Evolutionary conservation across 2,113 vertebrate species (phyloP).

Genomic region (Megalops atlanticus): DNA sequence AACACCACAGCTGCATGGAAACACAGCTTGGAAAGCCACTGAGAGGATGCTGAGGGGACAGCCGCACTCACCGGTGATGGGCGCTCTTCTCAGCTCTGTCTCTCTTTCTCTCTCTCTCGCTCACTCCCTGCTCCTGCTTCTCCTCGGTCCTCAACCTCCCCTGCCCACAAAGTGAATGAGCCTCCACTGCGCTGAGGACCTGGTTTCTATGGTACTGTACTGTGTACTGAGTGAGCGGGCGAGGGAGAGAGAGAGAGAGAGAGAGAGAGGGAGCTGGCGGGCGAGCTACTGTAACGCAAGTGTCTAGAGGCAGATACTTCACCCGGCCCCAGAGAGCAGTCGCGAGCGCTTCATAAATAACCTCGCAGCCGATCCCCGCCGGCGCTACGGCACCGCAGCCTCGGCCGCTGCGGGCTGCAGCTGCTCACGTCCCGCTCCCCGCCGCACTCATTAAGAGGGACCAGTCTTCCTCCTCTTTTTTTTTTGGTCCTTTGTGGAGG

Average conservation of each 20-base stretch:
- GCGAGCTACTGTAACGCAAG: background rate
- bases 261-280: background rate
- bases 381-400: background rate
- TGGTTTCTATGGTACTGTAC: slow-evolving; percentile 74
- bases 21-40: background rate
- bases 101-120: too few species aligned
- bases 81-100: slow-evolving; percentile 24
- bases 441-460: background rate
- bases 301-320: slow-evolving; percentile 45
- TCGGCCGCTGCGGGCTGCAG: background rate
- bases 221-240: background rate
- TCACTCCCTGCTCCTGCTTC: slow-evolving; percentile 7
- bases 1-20: slow-evolving; percentile 12
- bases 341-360: slow-evolving; percentile 45
- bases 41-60: slow-evolving; percentile 47
- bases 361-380: slow-evolving; percentile 44
- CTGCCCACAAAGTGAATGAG: slow-evolving; percentile 68
- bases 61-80: slow-evolving; percentile 66
- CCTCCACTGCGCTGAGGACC: slow-evolving; percentile 59
- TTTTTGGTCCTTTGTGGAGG: background rate
- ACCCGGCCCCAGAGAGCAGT: slow-evolving; percentile 55
- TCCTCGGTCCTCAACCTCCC: slow-evolving; percentile 59
- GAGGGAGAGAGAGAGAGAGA: too few species aligned
- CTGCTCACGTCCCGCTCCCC: background rate
- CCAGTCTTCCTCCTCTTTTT: background rate